phyloP scores from a whole-genome alignment of 2,888 invertebrate genomes.

The Hypena proboscidalis region DNA sequence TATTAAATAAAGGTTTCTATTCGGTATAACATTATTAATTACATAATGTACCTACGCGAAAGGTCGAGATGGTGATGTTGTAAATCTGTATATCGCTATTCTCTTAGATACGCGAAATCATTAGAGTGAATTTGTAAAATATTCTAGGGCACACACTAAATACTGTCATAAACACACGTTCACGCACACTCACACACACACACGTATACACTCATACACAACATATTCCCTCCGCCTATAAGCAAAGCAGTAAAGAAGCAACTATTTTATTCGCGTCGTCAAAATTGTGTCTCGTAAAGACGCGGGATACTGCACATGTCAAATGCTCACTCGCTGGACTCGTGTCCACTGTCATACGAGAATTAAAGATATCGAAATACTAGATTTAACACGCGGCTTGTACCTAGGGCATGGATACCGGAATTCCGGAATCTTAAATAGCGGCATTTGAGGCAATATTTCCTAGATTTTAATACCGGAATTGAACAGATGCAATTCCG shows the following conservation, averaged over 20 bases:
- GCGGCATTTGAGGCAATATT: no score
- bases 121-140: no score
- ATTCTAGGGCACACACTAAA: not conserved
- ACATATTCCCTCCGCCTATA: conserved; percentile 5
- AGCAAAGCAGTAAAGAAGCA: conserved; percentile 10
- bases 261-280: conserved; percentile 31
- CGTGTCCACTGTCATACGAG: conserved; percentile 11
- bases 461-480: no score
- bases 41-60: no score
- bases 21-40: no score
- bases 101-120: no score
- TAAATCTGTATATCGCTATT: no score
- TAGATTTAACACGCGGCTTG: not conserved
- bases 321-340: conserved; percentile 16
- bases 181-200: not conserved
- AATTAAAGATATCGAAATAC: not conserved
- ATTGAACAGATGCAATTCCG: no score
- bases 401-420: no score
- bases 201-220: not conserved
- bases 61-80: no score
- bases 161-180: not conserved
- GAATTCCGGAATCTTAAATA: no score
- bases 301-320: conserved; percentile 39
- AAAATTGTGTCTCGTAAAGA: conserved; percentile 37
- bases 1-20: no score